phyloP scores from a whole-genome alignment of 30 jellyfish, hydroid and myxozoan species.

The Hydractinia symbiolongicarpus region DNA sequence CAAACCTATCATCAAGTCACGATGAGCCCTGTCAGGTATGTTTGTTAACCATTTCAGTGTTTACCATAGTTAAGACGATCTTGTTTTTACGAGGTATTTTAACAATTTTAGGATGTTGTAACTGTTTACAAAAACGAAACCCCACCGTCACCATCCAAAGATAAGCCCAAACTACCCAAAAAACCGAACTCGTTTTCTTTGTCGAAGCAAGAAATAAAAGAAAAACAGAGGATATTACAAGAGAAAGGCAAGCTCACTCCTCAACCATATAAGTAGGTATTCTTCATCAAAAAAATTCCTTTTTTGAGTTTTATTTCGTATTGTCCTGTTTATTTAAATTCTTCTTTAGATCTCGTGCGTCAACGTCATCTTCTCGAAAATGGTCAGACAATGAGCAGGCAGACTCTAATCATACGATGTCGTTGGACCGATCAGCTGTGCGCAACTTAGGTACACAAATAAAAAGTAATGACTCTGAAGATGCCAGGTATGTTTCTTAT shows the following conservation, averaged over 20 bases:
- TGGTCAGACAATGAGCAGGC: background rate
- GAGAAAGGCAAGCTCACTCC: conserved; percentile 25
- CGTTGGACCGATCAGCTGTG: conserved; percentile 14
- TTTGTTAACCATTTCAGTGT: too few species aligned
- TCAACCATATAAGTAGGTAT: conserved; percentile 18
- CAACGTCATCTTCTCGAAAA: background rate
- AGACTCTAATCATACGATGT: background rate
- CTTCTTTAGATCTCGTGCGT: too few species aligned
- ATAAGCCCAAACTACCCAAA: conserved; percentile 19
- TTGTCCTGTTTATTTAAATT: too few species aligned
- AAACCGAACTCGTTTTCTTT: conserved; percentile 12
- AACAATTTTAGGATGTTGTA: background rate
- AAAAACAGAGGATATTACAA: conserved; percentile 8
- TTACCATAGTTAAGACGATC: too few species aligned
- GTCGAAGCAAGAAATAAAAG: background rate
- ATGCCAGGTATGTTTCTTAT: background rate
- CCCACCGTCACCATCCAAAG: background rate
- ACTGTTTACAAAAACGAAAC: background rate
- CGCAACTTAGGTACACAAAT: background rate
- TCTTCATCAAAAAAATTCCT: background rate
- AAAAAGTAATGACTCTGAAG: background rate
- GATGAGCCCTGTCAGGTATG: too few species aligned
- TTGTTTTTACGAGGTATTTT: too few species aligned
- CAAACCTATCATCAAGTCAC: too few species aligned
- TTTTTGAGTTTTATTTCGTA: too few species aligned